phyloP scores from a whole-genome alignment of 2,797 vertebrate genomes.

The Notolepis coatsorum region DNA sequence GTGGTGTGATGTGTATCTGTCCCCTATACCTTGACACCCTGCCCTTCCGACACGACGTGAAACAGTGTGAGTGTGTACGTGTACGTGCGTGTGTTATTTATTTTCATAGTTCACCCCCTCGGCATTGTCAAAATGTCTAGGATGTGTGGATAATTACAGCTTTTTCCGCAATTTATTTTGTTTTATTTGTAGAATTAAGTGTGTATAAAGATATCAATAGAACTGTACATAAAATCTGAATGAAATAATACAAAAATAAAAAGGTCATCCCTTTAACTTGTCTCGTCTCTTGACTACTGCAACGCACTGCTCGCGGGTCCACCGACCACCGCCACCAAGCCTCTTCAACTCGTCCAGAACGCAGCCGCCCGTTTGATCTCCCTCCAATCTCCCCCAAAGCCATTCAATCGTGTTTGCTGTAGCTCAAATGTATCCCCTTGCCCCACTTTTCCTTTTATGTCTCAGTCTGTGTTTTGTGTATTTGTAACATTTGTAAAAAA shows the following conservation, averaged over 20 bases:
- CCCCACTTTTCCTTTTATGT: too few species aligned
- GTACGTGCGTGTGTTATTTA: conserved; percentile 72
- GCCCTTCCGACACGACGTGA: conserved; percentile 21
- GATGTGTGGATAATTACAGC: conserved; percentile 72
- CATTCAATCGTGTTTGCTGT: too few species aligned
- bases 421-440: too few species aligned
- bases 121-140: conserved; percentile 51
- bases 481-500: too few species aligned
- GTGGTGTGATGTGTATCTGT: conserved; percentile 26
- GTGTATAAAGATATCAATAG: conserved; percentile 75
- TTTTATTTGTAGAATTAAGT: conserved; percentile 64
- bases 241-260: conserved; percentile 83
- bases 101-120: conserved; percentile 69
- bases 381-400: too few species aligned
- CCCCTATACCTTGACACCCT: neutral
- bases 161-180: conserved; percentile 68
- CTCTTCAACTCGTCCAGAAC: too few species aligned
- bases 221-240: conserved; percentile 78
- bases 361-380: too few species aligned
- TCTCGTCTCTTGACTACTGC: conserved; percentile 25
- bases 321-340: too few species aligned
- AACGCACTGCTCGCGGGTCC: too few species aligned
- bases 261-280: conserved; percentile 64
- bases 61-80: conserved; percentile 23
- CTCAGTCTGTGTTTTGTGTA: too few species aligned